Evolutionary conservation across 2,113 vertebrate genomes (phyloP), one percentile per base, ranked within the genome.

Genomic region (Pluvialis apricaria): DNA sequence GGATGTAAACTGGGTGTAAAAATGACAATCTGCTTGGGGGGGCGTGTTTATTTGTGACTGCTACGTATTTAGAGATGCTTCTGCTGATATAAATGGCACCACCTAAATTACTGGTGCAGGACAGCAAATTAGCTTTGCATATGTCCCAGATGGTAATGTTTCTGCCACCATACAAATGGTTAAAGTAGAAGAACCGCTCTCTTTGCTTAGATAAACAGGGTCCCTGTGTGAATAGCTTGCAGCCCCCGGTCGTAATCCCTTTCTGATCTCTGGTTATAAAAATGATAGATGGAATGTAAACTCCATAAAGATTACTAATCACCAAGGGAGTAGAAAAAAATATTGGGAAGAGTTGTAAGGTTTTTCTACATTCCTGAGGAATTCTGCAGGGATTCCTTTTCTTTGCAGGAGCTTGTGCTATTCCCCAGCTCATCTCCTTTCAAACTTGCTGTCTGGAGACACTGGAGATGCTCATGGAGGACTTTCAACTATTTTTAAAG

Each of bases 221-320:
- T 66, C 77, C 77, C 87, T 92, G 51, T 72, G 83, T 70, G 92
- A 95, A 95, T 79, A 92, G 57, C 83, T 91, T 64, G 22, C 79
- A 96, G 78, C 73, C 82, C 86, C 90, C 3, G 26, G 17, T 81
- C 31, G 10, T 97, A 97, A 97, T 94, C 96, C 90, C 81, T 28
- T 86, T 93, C 84, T 92, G 83, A 96, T 95, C 96, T 93, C 76
- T 88, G 71, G 88, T 94, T 96, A 96, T 96, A 95, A 97, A 95
- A 96, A 90, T 97, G 95, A 96, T 93, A 82, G 68, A 80, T 90
- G 94, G 96, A 96, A 97, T 96, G 95, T 95, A 97, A 97, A 96
- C 93, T 62, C 90, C 62, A 82, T 91, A 79, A 97, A 97, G 95
- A 97, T 97, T 82, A 95, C 88, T 44, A 87, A 89, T 31, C 92